Conservation (phyloP, 2,888 invertebrate genomes). For the Auanema freiburgensis region DNA sequence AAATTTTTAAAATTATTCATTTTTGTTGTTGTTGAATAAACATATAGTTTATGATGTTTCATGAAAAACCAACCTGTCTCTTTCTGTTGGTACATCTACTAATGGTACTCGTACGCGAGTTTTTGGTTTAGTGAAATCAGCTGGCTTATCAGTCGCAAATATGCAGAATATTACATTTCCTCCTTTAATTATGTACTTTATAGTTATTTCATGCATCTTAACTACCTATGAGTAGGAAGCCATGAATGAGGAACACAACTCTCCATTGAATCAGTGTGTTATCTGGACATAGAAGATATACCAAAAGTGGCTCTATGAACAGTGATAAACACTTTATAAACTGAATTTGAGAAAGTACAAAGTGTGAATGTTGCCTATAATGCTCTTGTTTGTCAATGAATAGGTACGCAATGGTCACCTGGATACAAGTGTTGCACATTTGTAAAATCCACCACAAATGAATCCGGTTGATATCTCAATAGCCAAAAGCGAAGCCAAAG, state of each 20-base stretch:
- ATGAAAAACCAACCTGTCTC: too few species aligned
- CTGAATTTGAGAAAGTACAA: constrained; percentile 59
- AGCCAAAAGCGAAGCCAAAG: constrained; percentile 38
- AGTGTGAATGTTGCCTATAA: constrained; percentile 60
- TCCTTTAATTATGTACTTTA: constrained; percentile 8
- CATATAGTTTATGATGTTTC: too few species aligned
- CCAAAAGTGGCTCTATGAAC: constrained; percentile 57
- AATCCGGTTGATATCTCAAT: constrained; percentile 51
- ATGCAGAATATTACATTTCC: constrained; percentile 55
- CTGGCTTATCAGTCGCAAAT: constrained; percentile 56
- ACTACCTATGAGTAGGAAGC: constrained; percentile 39
- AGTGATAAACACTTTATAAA: constrained; percentile 59
- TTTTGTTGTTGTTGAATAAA: too few species aligned
- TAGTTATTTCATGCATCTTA: background rate
- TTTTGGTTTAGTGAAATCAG: constrained; percentile 48
- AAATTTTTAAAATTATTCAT: too few species aligned
- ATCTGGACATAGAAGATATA: constrained; percentile 43
- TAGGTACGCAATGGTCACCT: constrained; percentile 23
- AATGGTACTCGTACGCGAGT: background rate
- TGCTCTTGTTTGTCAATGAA: background rate
- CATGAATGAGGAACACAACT: constrained; percentile 51
- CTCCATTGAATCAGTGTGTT: constrained; percentile 53
- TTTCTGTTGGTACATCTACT: too few species aligned
- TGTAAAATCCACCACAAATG: constrained; percentile 55
- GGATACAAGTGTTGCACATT: constrained; percentile 54